Evolutionary conservation across 1,140 invertebrate species (phyloP), one percentile per base, ranked within the genome.

Genomic region (Anoplolepis gracilipes): DNA sequence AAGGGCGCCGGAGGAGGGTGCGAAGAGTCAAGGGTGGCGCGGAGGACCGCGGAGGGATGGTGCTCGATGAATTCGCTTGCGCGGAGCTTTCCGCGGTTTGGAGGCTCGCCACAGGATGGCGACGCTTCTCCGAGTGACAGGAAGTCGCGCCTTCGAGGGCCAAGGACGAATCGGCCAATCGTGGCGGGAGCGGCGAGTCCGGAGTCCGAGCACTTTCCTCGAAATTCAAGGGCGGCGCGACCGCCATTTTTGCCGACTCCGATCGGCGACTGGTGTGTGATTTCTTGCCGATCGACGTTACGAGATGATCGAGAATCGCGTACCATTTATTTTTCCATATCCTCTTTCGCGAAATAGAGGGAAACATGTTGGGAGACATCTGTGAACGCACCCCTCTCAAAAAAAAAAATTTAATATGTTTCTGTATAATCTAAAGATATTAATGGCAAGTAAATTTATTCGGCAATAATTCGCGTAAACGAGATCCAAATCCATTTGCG

Each of bases 91-190:
- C n/a, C 62, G 25, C 88, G 85, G 72, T 93, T 93, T 84, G 61
- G 5, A 30, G 76, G 49, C 62, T 87, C 75, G 25, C 62, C 90
- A 91, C 49, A 85, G 92, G 94, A 94, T 94, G 94, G 91, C 93
- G 92, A 91, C 91, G 89, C 90, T 70, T 86, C 88, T 84, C 33
- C 36, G 62, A 55, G 49, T 19, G 77, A 39, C 73, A 73, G 39
- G 75, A 78, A 84, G 28, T n/a, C 39, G 46, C 28, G 28, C 28
- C 61, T 67, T 87, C 77, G 82, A 87, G 53, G 33, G 39, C 81
- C 57, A 87, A 90, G 82, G 64, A 72, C 76, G 85, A 89, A 78
- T 84, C 87, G 89, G 85, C 89, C 89, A 89, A 90, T 90, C 87
- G 81, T 61, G 86, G 67, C 69, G 49, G 62, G 57, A 64, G 10